A percentile compares a stretch with the other conserved stretches of the same genome.
phyloP scores from a whole-genome alignment of 2,113 vertebrate species.

The Heterotilapia buettikoferi region DNA sequence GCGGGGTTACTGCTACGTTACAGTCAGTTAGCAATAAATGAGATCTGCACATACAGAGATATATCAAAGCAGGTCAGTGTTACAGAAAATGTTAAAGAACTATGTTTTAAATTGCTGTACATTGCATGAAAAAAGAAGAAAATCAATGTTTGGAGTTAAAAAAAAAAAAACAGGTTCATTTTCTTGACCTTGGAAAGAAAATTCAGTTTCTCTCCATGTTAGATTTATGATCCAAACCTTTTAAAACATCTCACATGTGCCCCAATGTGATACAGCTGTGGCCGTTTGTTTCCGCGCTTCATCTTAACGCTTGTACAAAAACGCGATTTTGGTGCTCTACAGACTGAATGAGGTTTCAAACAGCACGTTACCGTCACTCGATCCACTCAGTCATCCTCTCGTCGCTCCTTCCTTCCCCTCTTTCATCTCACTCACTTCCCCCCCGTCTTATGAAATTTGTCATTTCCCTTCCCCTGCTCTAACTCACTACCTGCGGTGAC shows the following conservation, averaged over 20 bases:
- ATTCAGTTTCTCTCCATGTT: not conserved
- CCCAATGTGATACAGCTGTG: not conserved
- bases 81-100: not conserved
- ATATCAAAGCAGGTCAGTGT: not conserved
- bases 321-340: not conserved
- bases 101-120: not conserved
- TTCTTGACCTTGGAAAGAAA: not conserved
- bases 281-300: not conserved
- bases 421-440: not conserved
- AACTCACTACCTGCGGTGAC: slow-evolving; percentile 3
- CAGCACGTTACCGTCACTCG: not conserved
- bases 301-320: not conserved
- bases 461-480: not conserved
- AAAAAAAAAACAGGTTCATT: not conserved
- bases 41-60: not conserved
- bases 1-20: no score
- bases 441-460: not conserved
- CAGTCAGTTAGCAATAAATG: not conserved
- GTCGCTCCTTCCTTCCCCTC: not conserved
- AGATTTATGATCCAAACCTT: not conserved
- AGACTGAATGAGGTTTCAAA: not conserved
- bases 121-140: not conserved
- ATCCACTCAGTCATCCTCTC: not conserved
- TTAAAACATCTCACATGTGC: not conserved
- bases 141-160: not conserved